Conservation (phyloP, 2,797 vertebrate genomes). For the Dermochelys coriacea region DNA sequence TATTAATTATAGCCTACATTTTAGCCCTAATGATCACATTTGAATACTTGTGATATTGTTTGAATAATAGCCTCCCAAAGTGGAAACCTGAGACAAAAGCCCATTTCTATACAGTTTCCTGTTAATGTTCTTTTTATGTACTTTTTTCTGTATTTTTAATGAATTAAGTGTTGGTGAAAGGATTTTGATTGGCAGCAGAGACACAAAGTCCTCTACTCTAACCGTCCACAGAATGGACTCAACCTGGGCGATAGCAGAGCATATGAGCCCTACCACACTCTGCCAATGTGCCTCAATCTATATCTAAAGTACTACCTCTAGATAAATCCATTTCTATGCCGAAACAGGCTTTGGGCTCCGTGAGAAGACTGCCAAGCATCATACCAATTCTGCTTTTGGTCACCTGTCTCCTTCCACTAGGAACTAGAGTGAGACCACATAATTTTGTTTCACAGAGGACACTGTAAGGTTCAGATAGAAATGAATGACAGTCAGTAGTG, state of each 20-base stretch:
- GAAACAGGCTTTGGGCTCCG: background rate
- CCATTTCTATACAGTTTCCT: slow-evolving; percentile 34
- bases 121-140: background rate
- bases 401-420: background rate
- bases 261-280: background rate
- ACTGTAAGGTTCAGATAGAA: background rate
- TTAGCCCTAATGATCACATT: background rate
- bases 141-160: background rate
- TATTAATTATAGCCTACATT: background rate
- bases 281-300: background rate
- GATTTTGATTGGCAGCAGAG: background rate
- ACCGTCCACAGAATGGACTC: background rate
- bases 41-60: slow-evolving; percentile 61
- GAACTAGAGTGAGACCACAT: background rate
- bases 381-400: rapidly evolving
- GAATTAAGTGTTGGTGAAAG: background rate
- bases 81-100: background rate
- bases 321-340: rapidly evolving
- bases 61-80: slow-evolving; percentile 36
- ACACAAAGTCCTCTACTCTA: background rate
- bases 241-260: background rate
- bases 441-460: background rate
- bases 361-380: background rate
- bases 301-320: background rate
- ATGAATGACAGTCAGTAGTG: background rate